phyloP scores from a whole-genome alignment of 2,888 invertebrate genomes.

The Chymomyza fuscimana region DNA sequence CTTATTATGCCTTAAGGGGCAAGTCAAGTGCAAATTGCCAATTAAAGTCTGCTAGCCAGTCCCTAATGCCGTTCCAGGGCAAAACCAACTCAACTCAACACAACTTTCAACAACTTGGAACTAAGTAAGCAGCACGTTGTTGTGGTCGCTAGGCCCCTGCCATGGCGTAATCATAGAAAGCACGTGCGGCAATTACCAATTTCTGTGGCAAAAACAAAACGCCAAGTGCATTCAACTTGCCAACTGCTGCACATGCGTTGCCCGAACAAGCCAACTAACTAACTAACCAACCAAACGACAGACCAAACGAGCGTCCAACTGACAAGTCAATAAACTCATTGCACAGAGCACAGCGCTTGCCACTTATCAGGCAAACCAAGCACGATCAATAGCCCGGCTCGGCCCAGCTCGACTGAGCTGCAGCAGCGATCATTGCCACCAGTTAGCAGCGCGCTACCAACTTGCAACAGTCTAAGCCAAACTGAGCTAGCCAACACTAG shows the following conservation, averaged over 20 bases:
- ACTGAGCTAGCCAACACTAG: neutral
- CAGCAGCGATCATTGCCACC: conserved; percentile 59
- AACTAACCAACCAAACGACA: neutral
- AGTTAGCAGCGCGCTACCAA: conserved; percentile 29
- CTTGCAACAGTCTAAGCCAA: conserved; percentile 1
- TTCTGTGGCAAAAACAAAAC: conserved; percentile 36
- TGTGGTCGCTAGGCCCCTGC: conserved; percentile 2
- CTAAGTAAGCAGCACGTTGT: neutral
- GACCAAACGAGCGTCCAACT: conserved; percentile 10
- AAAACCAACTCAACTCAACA: conserved; percentile 5
- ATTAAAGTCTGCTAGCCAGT: conserved; percentile 26
- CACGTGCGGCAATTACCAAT: conserved; percentile 70
- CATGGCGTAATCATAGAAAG: conserved; percentile 66
- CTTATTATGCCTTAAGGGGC: conserved; percentile 36
- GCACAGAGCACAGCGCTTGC: conserved; percentile 26
- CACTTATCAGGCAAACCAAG: conserved; percentile 69
- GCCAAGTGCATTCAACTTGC: conserved; percentile 65
- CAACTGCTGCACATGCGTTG: conserved; percentile 64
- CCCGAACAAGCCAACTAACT: conserved; percentile 16
- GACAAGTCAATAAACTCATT: conserved; percentile 73
- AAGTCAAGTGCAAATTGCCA: conserved; percentile 58
- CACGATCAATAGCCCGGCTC: conserved; percentile 58
- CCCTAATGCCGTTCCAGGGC: neutral
- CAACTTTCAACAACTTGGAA: neutral
- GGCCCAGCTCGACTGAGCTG: conserved; percentile 8